Conservation (phyloP, 1,140 invertebrate species). For the Tyrophagus putrescentiae region DNA sequence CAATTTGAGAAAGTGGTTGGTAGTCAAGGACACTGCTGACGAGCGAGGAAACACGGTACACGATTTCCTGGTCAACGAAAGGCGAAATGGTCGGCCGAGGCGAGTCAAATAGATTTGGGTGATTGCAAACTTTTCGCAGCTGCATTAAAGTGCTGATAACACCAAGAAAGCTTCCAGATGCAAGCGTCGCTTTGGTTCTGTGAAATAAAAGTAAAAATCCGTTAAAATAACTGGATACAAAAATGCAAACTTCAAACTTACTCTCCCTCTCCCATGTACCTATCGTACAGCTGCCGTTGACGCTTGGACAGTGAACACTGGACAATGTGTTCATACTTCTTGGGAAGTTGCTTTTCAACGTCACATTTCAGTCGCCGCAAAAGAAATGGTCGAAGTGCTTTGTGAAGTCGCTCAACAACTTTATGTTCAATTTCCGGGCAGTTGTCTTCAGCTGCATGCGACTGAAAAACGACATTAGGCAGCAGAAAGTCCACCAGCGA, state of each 20-base stretch:
- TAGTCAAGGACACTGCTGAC: constrained; percentile 56
- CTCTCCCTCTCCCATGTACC: constrained; percentile 96
- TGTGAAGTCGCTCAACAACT: constrained; percentile 87
- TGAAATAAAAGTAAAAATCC: constrained; percentile 33
- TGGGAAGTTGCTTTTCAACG: constrained; percentile 98
- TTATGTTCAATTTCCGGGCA: constrained; percentile 83
- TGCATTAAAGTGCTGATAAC: constrained; percentile 99
- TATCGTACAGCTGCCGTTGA: constrained; percentile 94
- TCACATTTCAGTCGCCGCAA: constrained; percentile 85
- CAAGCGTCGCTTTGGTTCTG: constrained; percentile 87
- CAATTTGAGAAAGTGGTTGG: constrained; percentile 59
- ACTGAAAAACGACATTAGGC: constrained; percentile 97
- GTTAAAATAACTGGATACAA: constrained; percentile 8
- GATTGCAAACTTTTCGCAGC: constrained; percentile 97
- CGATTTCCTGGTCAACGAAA: constrained; percentile 69
- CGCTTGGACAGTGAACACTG: constrained; percentile 90
- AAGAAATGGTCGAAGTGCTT: constrained; percentile 93
- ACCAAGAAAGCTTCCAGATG: constrained; percentile 86
- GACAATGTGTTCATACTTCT: constrained; percentile 95
- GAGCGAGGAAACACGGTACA: constrained; percentile 51
- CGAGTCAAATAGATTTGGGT: constrained; percentile 99
- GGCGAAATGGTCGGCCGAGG: constrained; percentile 83
- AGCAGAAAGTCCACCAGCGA: constrained; percentile 99
- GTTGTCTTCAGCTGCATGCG: constrained; percentile 96
- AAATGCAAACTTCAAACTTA: constrained; percentile 39